Evolutionary conservation across 2,888 invertebrate genomes (phyloP), one percentile per base, ranked within the genome.

Genomic region (Melinaea marsaeus): DNA sequence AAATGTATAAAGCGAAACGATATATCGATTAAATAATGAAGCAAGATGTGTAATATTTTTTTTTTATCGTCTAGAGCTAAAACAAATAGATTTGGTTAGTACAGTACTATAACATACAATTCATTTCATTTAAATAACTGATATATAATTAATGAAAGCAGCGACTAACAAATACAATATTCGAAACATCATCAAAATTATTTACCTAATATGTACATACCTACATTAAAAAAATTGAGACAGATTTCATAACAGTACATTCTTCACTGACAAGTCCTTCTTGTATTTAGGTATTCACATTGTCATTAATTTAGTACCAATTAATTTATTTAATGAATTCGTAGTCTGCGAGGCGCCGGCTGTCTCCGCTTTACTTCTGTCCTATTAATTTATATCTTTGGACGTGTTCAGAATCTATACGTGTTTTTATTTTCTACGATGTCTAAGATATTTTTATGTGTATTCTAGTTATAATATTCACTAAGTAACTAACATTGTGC

Each of bases 281-380:
- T 70, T 65, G 64, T 67, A 63, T 67, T 63, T 63, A 62, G 61
- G 56, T 63, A 65, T 64, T 62, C 58, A 55, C 34, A 13, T n/a
- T 57, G 58, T 80, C 75, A 74, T 83, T 84, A 81, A 78, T 83
- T 85, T 83, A 80, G 80, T 79, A 83, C 82, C 83, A 86, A 86
- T 86, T 89, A 87, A 86, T 88, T 86, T 79, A 85, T 87, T 86
- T 80, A 83, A 88, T 88, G 86, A 88, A 86, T 88, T 86, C 82
- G 78, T 78, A 79, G 79, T 79, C 78, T 51, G 78, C 79, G 73
- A 78, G 75, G 83, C 76, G 76, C 81, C 82, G 83, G 79, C 83
- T 86, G 86, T 84, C 85, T 79, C 78, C 22, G 22, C 79, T 81
- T 75, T 80, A 79, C 79, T 81, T 75, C 76, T 76, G 80, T 79